These are phyloP conservation scores for Cephonodes hylas DNA, from an alignment of 2,888 invertebrate species.

Conservation along the genomic window DNA sequence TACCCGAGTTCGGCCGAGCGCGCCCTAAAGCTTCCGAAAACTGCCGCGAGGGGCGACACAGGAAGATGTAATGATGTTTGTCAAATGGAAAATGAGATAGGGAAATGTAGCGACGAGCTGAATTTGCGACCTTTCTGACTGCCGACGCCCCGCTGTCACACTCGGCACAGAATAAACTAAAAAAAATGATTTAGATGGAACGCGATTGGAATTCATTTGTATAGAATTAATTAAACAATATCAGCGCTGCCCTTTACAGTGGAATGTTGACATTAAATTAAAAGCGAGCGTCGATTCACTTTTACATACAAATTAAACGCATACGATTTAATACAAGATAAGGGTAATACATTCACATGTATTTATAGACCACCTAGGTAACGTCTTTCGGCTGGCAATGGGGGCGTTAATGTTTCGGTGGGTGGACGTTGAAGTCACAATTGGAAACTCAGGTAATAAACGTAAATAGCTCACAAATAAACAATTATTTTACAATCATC, in stretches of 20 bases:
- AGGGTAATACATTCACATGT: constrained; percentile 23
- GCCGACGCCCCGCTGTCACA: constrained; percentile 27
- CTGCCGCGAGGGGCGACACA: constrained; percentile 61
- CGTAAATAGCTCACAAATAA: neutral
- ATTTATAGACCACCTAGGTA: constrained; percentile 19
- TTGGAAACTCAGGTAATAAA: neutral
- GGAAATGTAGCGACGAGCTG: constrained; percentile 72
- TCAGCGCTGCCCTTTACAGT: constrained; percentile 4
- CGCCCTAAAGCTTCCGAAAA: constrained; percentile 60
- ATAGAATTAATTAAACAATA: constrained; percentile 9
- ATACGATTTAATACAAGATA: constrained; percentile 46
- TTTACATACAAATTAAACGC: constrained; percentile 48
- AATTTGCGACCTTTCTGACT: constrained; percentile 70
- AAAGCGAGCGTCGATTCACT: constrained; percentile 31
- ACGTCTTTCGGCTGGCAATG: neutral
- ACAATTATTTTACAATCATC: neutral
- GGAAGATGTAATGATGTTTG: constrained; percentile 81
- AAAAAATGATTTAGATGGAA: neutral
- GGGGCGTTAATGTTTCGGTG: neutral
- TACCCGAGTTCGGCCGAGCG: constrained; percentile 56
- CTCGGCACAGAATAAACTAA: neutral
- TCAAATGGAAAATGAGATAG: constrained; percentile 82
- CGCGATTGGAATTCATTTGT: neutral
- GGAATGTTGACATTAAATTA: constrained; percentile 73
- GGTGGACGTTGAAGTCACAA: neutral